These are phyloP conservation scores for Drosophila ambigua DNA, from an alignment of 1,140 invertebrate species.

Conservation along the genomic window DNA sequence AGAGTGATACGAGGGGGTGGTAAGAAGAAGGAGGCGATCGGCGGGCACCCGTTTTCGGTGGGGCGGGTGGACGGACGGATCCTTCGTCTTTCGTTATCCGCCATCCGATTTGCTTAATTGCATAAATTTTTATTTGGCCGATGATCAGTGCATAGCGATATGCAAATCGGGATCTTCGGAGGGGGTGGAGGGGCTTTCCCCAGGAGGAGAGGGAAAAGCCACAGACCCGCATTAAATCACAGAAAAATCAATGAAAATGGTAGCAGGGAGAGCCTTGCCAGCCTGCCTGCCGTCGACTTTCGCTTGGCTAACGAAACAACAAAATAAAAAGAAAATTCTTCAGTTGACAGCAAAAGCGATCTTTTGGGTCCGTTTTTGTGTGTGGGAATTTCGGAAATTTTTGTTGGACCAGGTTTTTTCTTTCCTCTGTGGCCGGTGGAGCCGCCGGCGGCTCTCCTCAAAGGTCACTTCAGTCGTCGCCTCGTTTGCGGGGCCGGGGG, in stretches of 20 bases:
- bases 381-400: slow-evolving; percentile 59
- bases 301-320: slow-evolving; percentile 53
- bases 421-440: slow-evolving; percentile 14
- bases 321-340: slow-evolving; percentile 49
- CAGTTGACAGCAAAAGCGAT: slow-evolving; percentile 53
- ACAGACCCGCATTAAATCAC: slow-evolving; percentile 66
- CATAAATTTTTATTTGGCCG: slow-evolving; percentile 76
- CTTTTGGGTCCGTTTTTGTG: slow-evolving; percentile 35
- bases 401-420: slow-evolving; percentile 34
- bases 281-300: slow-evolving; percentile 51
- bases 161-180: slow-evolving; percentile 60
- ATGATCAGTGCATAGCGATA: slow-evolving; percentile 69
- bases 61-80: slow-evolving; percentile 21
- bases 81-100: slow-evolving; percentile 43
- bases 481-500: too few relatives aligned
- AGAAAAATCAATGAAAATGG: slow-evolving; percentile 57
- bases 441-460: slow-evolving; percentile 12
- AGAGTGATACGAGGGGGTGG: neutral
- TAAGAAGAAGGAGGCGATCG: neutral
- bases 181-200: neutral
- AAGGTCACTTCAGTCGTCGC: slow-evolving; percentile 39
- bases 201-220: slow-evolving; percentile 45
- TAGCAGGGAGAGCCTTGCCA: slow-evolving; percentile 47
- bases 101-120: slow-evolving; percentile 79
- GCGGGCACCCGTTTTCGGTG: slow-evolving; percentile 23